Conservation (phyloP, 1,140 invertebrate species). For the Drosophila burlai region DNA sequence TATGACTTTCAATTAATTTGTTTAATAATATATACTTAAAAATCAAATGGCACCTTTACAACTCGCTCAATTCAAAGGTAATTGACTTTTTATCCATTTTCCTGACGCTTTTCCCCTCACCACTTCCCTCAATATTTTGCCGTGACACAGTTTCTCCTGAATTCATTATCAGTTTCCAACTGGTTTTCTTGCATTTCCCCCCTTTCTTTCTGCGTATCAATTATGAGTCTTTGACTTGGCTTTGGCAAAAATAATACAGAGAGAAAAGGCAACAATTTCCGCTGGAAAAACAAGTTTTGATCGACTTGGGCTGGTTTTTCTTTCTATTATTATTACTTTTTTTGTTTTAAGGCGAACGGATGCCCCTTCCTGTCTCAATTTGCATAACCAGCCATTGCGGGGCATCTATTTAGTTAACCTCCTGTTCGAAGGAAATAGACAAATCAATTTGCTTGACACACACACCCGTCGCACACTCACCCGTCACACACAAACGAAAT, state of each 20-base stretch:
- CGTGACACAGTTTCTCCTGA: slow-evolving; percentile 41
- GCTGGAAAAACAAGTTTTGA: slow-evolving; percentile 50
- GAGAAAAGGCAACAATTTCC: slow-evolving; percentile 38
- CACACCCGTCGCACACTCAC: background rate
- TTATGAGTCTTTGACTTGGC: slow-evolving; percentile 45
- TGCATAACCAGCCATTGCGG: slow-evolving; percentile 39
- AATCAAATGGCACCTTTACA: slow-evolving; percentile 2
- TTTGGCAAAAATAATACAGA: slow-evolving; percentile 5
- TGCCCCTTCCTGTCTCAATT: slow-evolving; percentile 40
- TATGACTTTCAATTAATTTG: background rate
- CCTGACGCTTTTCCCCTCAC: background rate
- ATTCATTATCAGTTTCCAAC: slow-evolving; percentile 50
- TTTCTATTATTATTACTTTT: slow-evolving; percentile 2
- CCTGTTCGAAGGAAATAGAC: slow-evolving; percentile 40
- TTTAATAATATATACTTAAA: background rate
- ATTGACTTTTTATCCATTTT: slow-evolving; percentile 13
- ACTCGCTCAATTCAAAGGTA: background rate
- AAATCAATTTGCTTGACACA: slow-evolving; percentile 55
- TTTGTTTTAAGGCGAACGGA: background rate
- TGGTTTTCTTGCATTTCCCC: slow-evolving; percentile 26
- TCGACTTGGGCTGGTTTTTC: slow-evolving; percentile 25
- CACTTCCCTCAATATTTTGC: slow-evolving; percentile 1
- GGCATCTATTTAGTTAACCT: slow-evolving; percentile 22
- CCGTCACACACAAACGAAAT: slow-evolving; percentile 43
- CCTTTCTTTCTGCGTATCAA: slow-evolving; percentile 47